These are phyloP conservation scores for Sphenopsis melanotis DNA, from an alignment of 2,797 vertebrate species.

Conservation along the genomic window DNA sequence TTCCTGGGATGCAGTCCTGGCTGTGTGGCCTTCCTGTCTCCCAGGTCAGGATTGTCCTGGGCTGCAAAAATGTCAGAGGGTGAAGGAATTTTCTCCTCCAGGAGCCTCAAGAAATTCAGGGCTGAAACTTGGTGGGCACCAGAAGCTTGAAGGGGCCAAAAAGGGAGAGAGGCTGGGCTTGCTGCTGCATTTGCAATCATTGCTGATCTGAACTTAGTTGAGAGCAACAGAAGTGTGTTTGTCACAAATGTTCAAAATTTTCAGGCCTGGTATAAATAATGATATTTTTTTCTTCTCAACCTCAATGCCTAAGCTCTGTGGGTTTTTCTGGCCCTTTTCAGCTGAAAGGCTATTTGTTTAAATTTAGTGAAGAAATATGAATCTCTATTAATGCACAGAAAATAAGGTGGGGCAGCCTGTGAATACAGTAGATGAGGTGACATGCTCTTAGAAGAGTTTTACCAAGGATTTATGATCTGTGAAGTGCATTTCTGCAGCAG, in stretches of 20 bases:
- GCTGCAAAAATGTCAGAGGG: background rate
- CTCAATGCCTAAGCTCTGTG: background rate
- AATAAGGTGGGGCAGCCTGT: background rate
- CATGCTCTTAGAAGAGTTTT: background rate
- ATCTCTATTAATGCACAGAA: background rate
- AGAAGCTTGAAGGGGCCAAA: background rate
- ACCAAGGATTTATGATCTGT: slow-evolving; percentile 20
- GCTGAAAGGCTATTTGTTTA: slow-evolving; percentile 10
- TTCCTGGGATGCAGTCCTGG: background rate
- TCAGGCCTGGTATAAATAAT: background rate
- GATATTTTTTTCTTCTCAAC: background rate
- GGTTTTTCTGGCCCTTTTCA: background rate
- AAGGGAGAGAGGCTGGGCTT: background rate
- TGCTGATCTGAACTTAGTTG: background rate
- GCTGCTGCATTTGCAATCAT: background rate
- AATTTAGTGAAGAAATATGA: slow-evolving; percentile 11
- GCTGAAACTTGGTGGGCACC: background rate
- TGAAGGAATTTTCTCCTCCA: background rate
- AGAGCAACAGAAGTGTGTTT: background rate
- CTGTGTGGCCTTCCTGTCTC: background rate
- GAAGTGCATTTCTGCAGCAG: slow-evolving; percentile 4
- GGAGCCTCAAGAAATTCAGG: background rate
- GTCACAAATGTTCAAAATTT: background rate
- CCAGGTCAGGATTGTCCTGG: background rate
- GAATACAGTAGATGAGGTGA: background rate